phyloP scores from a whole-genome alignment of 64 coral and sea anemone species.

The Montipora efflorescens region DNA sequence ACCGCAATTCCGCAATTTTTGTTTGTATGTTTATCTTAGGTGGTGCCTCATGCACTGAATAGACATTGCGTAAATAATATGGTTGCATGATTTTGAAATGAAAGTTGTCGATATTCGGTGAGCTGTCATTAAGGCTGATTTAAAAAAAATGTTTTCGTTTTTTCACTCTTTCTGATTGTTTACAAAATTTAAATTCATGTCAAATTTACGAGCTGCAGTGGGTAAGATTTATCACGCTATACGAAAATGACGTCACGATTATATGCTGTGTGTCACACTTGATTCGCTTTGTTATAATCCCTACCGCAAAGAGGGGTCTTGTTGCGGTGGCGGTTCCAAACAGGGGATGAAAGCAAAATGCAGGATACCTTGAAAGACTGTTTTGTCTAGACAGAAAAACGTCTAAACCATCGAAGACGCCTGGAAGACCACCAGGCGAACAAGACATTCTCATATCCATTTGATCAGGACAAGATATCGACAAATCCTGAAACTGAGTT shows the following conservation, averaged over 20 bases:
- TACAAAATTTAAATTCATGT: neutral
- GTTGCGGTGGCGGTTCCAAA: neutral
- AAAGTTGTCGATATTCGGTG: neutral
- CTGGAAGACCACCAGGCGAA: too few relatives aligned
- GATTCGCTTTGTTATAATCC: neutral
- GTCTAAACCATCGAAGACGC: too few relatives aligned
- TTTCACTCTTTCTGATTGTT: neutral
- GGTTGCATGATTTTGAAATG: neutral
- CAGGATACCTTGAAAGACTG: neutral
- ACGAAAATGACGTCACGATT: slow-evolving; percentile 15
- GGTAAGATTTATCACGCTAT: neutral
- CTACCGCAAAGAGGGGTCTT: neutral
- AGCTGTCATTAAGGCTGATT: neutral
- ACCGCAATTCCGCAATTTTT: slow-evolving; percentile 28
- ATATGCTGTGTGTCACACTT: slow-evolving; percentile 11
- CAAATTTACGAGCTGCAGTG: neutral
- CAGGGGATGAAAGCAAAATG: neutral
- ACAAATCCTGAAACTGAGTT: neutral
- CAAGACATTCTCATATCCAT: too few relatives aligned
- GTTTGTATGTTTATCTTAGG: slow-evolving; percentile 12
- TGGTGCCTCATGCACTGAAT: neutral
- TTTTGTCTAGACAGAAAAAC: too few relatives aligned
- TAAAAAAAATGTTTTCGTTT: neutral
- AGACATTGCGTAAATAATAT: slow-evolving; percentile 10
- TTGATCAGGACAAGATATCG: too few relatives aligned